Percentiles rank a stretch among this genome's conserved stretches.
phyloP scores from a whole-genome alignment of 2,797 vertebrate genomes.

The Anguilla marmorata region DNA sequence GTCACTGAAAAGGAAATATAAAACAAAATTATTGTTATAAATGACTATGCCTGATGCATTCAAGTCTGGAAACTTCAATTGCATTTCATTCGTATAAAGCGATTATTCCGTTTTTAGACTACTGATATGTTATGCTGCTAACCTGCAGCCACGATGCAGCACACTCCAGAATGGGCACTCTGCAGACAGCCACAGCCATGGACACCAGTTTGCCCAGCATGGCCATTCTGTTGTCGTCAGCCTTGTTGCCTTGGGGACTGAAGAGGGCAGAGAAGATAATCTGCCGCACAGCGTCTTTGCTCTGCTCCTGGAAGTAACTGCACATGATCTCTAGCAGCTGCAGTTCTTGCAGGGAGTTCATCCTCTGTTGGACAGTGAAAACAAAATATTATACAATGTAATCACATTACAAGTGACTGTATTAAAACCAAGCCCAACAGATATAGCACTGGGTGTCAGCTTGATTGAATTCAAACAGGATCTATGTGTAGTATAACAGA shows the following conservation, averaged over 20 bases:
- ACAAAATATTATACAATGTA: neutral
- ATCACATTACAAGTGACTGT: neutral
- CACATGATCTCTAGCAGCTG: conserved; percentile 98
- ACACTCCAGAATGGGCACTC: conserved; percentile 91
- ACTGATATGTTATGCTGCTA: conserved; percentile 32
- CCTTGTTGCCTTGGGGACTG: conserved; percentile 93
- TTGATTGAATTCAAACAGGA: neutral
- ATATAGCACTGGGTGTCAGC: neutral
- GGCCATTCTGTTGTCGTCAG: conserved; percentile 89
- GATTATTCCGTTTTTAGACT: neutral
- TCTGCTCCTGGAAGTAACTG: conserved; percentile 98
- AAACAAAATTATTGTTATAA: neutral
- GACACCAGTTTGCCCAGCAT: conserved; percentile 92
- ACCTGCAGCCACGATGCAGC: conserved; percentile 98
- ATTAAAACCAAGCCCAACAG: neutral
- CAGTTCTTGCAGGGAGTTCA: conserved; percentile 93
- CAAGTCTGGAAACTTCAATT: neutral
- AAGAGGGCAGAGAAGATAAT: conserved; percentile 95
- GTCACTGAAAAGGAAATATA: neutral
- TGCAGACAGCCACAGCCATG: conserved; percentile 90
- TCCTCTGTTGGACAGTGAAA: conserved; percentile 69
- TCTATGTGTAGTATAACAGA: neutral
- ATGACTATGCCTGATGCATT: neutral
- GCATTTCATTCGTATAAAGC: neutral
- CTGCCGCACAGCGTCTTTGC: conserved; percentile 91